Percentiles rank a stretch among this genome's conserved stretches.
Evolutionary conservation across 2,888 invertebrate species (phyloP).

Genomic region (Nezara viridula): DNA sequence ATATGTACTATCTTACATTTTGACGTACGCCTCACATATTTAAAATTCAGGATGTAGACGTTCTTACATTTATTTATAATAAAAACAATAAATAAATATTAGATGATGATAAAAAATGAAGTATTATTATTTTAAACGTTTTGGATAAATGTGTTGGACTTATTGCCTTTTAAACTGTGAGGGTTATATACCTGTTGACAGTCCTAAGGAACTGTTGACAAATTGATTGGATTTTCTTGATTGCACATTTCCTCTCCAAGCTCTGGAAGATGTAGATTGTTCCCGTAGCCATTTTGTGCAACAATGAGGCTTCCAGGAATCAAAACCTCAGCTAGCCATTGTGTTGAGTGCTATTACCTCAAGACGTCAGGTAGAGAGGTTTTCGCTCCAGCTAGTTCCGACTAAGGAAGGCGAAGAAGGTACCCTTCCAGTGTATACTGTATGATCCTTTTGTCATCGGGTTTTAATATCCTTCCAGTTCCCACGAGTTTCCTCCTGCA

Average conservation of each 20-base stretch:
- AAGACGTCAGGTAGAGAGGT: background rate
- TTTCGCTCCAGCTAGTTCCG: conserved; percentile 28
- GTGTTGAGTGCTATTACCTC: background rate
- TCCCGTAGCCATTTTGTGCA: background rate
- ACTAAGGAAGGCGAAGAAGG: background rate
- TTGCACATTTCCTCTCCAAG: background rate
- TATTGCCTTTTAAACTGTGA: too few relatives aligned
- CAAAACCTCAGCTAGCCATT: background rate
- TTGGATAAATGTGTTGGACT: too few relatives aligned
- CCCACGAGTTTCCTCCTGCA: conserved; percentile 7
- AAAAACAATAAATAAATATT: too few relatives aligned
- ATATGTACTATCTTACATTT: too few relatives aligned
- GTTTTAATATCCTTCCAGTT: conserved; percentile 15
- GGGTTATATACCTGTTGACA: background rate
- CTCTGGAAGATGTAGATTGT: background rate
- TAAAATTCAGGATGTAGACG: too few relatives aligned
- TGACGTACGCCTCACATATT: too few relatives aligned
- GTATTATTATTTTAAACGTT: too few relatives aligned
- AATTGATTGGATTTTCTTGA: background rate
- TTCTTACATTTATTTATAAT: too few relatives aligned
- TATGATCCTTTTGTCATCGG: background rate
- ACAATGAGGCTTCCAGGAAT: background rate
- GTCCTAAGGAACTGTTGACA: background rate
- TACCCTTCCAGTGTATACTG: background rate
- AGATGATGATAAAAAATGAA: too few relatives aligned